Conservation (phyloP, 1,140 invertebrate species). For the Hycleus phaleratus region DNA sequence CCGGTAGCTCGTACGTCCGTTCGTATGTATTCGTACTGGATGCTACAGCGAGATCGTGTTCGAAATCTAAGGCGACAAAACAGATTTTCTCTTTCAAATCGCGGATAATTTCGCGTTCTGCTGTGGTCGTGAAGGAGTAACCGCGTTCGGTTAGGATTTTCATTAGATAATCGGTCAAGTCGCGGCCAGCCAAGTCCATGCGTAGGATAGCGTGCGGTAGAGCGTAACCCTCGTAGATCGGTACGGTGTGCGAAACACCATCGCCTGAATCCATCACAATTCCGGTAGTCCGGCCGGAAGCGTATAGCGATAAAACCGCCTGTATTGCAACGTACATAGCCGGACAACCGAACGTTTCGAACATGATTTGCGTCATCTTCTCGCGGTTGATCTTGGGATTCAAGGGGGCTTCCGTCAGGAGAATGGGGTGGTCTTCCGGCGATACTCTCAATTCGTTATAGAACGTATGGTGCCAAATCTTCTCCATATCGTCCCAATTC, state of each 20-base stretch:
- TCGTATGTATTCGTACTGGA: slow-evolving; percentile 78
- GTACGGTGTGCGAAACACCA: slow-evolving; percentile 76
- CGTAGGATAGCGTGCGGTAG: slow-evolving; percentile 81
- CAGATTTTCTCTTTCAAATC: slow-evolving; percentile 93
- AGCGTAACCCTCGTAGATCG: slow-evolving; percentile 52
- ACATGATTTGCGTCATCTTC: slow-evolving; percentile 53
- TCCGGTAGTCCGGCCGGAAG: slow-evolving; percentile 86
- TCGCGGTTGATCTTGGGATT: slow-evolving; percentile 85
- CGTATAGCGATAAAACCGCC: slow-evolving; percentile 79
- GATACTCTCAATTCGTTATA: slow-evolving; percentile 65
- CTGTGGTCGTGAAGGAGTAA: slow-evolving; percentile 94
- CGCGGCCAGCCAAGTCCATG: slow-evolving; percentile 80
- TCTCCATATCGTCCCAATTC: slow-evolving; percentile 93
- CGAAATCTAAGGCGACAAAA: slow-evolving; percentile 86
- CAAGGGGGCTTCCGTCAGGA: slow-evolving; percentile 85
- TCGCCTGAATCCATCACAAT: slow-evolving; percentile 83
- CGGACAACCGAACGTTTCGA: slow-evolving; percentile 59
- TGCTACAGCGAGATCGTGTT: slow-evolving; percentile 91
- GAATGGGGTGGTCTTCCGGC: slow-evolving; percentile 87
- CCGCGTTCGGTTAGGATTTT: slow-evolving; percentile 94
- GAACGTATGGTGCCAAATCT: too few relatives aligned
- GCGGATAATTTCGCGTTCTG: slow-evolving; percentile 92
- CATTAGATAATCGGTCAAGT: slow-evolving; percentile 90
- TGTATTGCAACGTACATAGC: slow-evolving; percentile 89
- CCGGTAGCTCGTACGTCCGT: slow-evolving; percentile 71